These are phyloP conservation scores for Salvelinus sp. DNA, from an alignment of 2,113 vertebrate genomes.

Conservation along the genomic window DNA sequence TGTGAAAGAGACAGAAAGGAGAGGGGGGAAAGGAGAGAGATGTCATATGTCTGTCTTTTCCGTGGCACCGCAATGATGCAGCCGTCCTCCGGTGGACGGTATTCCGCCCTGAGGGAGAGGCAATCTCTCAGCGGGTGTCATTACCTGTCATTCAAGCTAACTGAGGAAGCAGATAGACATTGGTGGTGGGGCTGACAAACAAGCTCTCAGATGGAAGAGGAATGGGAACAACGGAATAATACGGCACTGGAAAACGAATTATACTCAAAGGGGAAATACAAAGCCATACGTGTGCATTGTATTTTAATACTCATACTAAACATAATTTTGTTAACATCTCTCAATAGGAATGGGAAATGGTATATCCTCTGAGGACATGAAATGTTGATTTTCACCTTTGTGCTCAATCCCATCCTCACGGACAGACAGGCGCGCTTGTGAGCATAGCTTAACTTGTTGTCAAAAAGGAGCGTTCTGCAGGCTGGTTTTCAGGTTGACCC, in stretches of 20 bases:
- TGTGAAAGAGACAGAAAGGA: background rate
- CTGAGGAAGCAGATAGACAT: slow-evolving; percentile 18
- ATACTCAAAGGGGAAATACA: background rate
- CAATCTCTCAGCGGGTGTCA: slow-evolving; percentile 50
- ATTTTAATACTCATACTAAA: background rate
- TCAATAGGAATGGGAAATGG: background rate
- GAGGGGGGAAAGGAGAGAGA: background rate
- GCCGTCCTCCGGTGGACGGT: background rate
- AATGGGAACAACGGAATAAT: background rate
- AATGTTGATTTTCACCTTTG: background rate
- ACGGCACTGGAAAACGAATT: background rate
- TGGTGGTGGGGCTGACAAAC: too few relatives aligned
- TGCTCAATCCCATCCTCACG: too few relatives aligned
- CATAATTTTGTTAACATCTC: too few relatives aligned
- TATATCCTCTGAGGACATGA: background rate
- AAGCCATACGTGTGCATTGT: background rate
- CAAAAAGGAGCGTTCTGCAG: too few relatives aligned
- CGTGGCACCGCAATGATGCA: background rate
- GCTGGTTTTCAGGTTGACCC: too few relatives aligned
- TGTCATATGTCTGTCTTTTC: background rate
- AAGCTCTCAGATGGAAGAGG: background rate
- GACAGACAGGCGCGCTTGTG: too few relatives aligned
- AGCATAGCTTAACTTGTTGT: too few relatives aligned
- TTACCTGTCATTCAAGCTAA: slow-evolving; percentile 52
- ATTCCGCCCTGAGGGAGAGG: slow-evolving; percentile 28